Percentiles rank a stretch among this genome's conserved stretches.
Evolutionary conservation across 2,888 invertebrate genomes (phyloP).

Genomic region (Sphaerophoria rueppellii): DNA sequence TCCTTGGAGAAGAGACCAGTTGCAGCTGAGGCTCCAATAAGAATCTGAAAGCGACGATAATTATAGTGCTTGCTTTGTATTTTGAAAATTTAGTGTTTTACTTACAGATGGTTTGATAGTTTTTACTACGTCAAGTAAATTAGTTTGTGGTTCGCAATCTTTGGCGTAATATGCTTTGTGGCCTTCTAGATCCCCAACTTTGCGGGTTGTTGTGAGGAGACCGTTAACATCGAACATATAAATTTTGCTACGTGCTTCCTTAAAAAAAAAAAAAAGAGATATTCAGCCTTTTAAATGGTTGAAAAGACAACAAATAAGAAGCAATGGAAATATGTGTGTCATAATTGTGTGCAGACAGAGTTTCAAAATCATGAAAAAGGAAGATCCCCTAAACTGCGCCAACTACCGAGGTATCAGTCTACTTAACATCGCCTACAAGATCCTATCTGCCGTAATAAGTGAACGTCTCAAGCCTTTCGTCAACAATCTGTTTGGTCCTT

Average conservation of each 20-base stretch:
- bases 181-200: conserved; percentile 86
- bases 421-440: too few species aligned
- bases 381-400: too few species aligned
- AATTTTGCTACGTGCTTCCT: conserved; percentile 92
- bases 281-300: too few species aligned
- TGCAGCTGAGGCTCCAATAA: conserved; percentile 94
- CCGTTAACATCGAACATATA: conserved; percentile 98
- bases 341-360: not conserved
- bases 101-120: conserved; percentile 94
- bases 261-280: not conserved
- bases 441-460: too few species aligned
- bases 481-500: too few species aligned
- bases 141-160: conserved; percentile 89
- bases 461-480: too few species aligned
- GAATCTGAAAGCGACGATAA: conserved; percentile 75
- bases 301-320: not conserved
- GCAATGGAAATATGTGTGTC: too few species aligned
- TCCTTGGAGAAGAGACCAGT: conserved; percentile 95
- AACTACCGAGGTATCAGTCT: too few species aligned
- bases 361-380: not conserved
- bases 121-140: conserved; percentile 90
- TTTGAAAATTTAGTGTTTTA: conserved; percentile 28
- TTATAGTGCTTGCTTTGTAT: not conserved
- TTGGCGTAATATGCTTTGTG: conserved; percentile 90
- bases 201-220: conserved; percentile 88